Evolutionary conservation across 2,888 invertebrate species (phyloP).

Genomic region (Sipunculus nudus): DNA sequence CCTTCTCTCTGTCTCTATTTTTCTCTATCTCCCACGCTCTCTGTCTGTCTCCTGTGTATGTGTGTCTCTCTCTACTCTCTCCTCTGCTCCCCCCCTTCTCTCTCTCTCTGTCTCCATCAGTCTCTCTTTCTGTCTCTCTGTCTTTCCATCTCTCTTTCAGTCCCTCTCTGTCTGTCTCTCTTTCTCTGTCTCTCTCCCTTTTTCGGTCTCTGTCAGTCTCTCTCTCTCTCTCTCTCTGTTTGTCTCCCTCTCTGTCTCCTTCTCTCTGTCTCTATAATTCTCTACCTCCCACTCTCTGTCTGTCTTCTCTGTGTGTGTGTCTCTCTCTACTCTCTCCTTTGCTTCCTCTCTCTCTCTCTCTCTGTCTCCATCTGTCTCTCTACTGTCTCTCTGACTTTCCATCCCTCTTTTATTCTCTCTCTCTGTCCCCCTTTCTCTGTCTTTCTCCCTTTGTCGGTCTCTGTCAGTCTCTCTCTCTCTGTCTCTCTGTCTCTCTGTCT

Average conservation of each 20-base stretch:
- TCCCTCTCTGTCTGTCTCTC: neutral
- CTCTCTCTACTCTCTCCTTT: neutral
- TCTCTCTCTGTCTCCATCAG: too few relatives aligned
- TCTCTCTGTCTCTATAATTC: neutral
- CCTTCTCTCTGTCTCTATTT: too few relatives aligned
- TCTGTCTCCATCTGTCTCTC: neutral
- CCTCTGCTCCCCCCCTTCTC: too few relatives aligned
- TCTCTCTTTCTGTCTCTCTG: neutral
- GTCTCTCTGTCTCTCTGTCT: constrained; percentile 5
- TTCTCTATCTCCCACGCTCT: too few relatives aligned
- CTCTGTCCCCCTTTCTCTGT: constrained; percentile 15
- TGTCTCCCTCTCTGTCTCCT: neutral
- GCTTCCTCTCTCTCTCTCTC: neutral
- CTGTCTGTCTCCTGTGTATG: too few relatives aligned
- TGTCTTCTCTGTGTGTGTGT: neutral
- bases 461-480: constrained; percentile 6
- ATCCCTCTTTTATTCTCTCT: constrained; percentile 1
- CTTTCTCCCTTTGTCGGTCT: constrained; percentile 6
- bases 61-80: neutral
- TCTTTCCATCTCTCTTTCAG: neutral
- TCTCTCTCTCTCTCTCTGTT: neutral
- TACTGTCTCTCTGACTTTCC: neutral
- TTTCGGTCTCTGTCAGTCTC: neutral
- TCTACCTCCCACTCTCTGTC: neutral
- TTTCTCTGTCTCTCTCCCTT: constrained; percentile 12